phyloP scores from a whole-genome alignment of 2,797 vertebrate genomes.

The Chaunax sp. region DNA sequence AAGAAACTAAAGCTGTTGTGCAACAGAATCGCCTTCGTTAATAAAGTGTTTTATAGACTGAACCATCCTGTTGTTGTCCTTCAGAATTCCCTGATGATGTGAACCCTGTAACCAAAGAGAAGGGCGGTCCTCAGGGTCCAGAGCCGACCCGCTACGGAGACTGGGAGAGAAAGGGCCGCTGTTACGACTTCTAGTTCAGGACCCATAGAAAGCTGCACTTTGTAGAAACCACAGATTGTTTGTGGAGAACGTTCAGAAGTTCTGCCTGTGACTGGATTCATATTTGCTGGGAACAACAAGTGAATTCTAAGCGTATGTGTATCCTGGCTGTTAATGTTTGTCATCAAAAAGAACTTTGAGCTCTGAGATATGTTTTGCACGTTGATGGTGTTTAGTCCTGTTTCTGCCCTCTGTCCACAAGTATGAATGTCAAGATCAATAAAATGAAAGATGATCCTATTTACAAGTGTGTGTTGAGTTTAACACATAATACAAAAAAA shows the following conservation, averaged over 20 bases:
- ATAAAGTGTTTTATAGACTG: not conserved
- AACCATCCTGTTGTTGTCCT: not conserved
- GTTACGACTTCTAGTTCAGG: conserved; percentile 92
- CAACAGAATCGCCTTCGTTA: not conserved
- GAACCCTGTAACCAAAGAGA: conserved; percentile 95
- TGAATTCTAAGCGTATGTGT: not conserved
- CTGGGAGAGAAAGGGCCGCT: conserved; percentile 98
- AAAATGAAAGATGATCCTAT: not conserved
- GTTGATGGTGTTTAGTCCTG: not conserved
- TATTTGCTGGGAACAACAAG: too few species aligned
- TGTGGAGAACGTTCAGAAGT: not conserved
- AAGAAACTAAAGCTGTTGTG: not conserved
- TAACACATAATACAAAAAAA: too few species aligned
- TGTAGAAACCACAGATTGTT: not conserved
- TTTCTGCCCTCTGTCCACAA: too few species aligned
- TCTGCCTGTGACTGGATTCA: too few species aligned
- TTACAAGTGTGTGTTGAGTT: not conserved
- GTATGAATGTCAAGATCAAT: conserved; percentile 21
- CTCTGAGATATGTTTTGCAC: not conserved
- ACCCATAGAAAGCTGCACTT: not conserved
- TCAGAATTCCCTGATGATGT: conserved; percentile 91
- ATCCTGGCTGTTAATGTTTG: not conserved
- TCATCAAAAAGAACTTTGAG: not conserved
- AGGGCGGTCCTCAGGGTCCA: conserved; percentile 92
- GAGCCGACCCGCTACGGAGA: conserved; percentile 98